Conservation (phyloP, 2,888 invertebrate species). For the Phaedon cochleariae region DNA sequence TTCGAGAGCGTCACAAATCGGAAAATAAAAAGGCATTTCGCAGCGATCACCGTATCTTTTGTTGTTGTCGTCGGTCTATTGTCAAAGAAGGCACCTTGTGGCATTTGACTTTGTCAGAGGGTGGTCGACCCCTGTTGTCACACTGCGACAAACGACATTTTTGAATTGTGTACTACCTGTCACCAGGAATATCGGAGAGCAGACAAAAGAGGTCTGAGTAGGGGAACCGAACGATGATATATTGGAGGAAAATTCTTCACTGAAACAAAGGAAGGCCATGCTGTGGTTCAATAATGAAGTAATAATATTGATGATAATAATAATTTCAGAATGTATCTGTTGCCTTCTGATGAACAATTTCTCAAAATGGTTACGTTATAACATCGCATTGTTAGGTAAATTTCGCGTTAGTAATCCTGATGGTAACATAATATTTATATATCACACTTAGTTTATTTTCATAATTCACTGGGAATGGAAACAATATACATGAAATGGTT, state of each 20-base stretch:
- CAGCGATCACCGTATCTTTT: constrained; percentile 39
- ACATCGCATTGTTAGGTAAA: too few relatives aligned
- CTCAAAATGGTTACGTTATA: too few relatives aligned
- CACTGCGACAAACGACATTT: constrained; percentile 59
- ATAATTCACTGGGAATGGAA: too few relatives aligned
- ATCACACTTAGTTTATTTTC: too few relatives aligned
- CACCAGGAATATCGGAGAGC: constrained; percentile 44
- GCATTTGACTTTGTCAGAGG: constrained; percentile 54
- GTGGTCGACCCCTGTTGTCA: constrained; percentile 52
- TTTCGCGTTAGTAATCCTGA: too few relatives aligned
- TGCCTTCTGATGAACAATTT: too few relatives aligned
- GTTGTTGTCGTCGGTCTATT: constrained; percentile 48
- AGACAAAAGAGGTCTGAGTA: not conserved
- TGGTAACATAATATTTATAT: too few relatives aligned
- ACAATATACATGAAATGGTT: too few relatives aligned
- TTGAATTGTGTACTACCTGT: constrained; percentile 53
- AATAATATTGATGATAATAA: not conserved
- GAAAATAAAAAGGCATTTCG: constrained; percentile 46
- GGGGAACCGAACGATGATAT: not conserved
- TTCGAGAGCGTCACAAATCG: constrained; percentile 42
- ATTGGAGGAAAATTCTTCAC: not conserved
- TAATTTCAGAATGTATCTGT: not conserved
- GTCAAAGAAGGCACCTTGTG: constrained; percentile 55
- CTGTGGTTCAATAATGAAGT: not conserved
- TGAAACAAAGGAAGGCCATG: not conserved